Conservation (phyloP, 2,797 vertebrate species). For the Eutrigla gurnardus region DNA sequence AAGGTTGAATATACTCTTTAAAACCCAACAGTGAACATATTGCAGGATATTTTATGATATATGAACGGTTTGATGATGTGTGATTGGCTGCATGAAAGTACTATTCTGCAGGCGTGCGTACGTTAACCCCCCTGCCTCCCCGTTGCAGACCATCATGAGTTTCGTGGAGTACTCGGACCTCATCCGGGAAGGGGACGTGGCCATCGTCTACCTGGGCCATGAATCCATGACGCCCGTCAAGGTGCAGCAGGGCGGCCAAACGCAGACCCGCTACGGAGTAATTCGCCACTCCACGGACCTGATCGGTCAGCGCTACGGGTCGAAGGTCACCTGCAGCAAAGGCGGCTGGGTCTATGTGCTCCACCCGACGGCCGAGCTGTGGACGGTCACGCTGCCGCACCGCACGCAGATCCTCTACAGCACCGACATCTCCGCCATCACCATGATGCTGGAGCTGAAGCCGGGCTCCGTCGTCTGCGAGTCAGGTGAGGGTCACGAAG, state of each 20-base stretch:
- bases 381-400: slow-evolving; percentile 95
- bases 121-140: background rate
- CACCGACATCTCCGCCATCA: slow-evolving; percentile 95
- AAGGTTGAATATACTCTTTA: too few relatives aligned
- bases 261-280: slow-evolving; percentile 95
- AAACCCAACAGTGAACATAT: too few relatives aligned
- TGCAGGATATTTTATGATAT: background rate
- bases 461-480: slow-evolving; percentile 96
- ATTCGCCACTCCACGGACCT: slow-evolving; percentile 94
- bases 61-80: background rate
- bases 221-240: slow-evolving; percentile 93
- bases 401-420: slow-evolving; percentile 98
- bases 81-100: background rate
- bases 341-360: slow-evolving; percentile 96
- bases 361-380: slow-evolving; percentile 95
- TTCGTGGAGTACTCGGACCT: slow-evolving; percentile 92
- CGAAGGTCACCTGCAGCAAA: slow-evolving; percentile 96
- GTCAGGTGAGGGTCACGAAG: slow-evolving; percentile 85
- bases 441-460: slow-evolving; percentile 97
- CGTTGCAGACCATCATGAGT: slow-evolving; percentile 85
- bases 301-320: slow-evolving; percentile 92
- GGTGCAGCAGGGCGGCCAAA: slow-evolving; percentile 91
- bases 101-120: background rate
- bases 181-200: slow-evolving; percentile 93
- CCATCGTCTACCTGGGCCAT: slow-evolving; percentile 92